Evolutionary conservation across 1,140 invertebrate genomes (phyloP), one percentile per base, ranked within the genome.

Genomic region (Tachypleus tridentatus): DNA sequence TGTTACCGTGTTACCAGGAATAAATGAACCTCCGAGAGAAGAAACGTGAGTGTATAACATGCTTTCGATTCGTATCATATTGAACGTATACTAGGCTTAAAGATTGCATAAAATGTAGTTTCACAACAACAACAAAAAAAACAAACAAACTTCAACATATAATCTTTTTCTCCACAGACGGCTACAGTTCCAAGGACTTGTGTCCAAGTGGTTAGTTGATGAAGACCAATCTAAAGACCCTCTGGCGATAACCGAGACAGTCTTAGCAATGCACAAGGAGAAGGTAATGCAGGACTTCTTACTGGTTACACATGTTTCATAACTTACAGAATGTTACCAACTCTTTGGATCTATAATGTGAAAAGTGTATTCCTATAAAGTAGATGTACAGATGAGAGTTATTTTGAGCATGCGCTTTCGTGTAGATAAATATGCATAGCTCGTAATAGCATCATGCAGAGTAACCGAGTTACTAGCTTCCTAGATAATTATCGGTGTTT

Each of bases 231-330:
- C 71, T 0, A 67, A 72, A 62, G 74, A 77, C 61, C 61, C 73
- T 4, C 73, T 64, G 58, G 73, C 74, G 54, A 86, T 93, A 29
- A 85, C 85, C 4, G 84, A 91, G 67, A 79, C 82, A 3, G 89
- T 93, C 76, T 76, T 91, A 58, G 76, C 83, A 49, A 82, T 82
- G 50, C 76, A 91, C 63, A 84, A 87, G 69, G 89, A 92, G 63
- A 94, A 77, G 72, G 78, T 80, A 62, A 57, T 29, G 29, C 2
- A 29, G 29, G 29, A 29, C 29, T 29, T 29, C 29, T 29, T 29
- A 29, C 29, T 29, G 29, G 29, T 29, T 29, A 29, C 29, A 29
- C 29, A 29, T 29, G 29, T 29, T 29, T 29, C 29, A 29, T 29
- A 29, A 29, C 29, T 29, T 2, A 29, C 29, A 29, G 29, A 29